Base-by-base conservation (phyloP, 2,888 invertebrate species). In the Eupithecia vulgata region DNA sequence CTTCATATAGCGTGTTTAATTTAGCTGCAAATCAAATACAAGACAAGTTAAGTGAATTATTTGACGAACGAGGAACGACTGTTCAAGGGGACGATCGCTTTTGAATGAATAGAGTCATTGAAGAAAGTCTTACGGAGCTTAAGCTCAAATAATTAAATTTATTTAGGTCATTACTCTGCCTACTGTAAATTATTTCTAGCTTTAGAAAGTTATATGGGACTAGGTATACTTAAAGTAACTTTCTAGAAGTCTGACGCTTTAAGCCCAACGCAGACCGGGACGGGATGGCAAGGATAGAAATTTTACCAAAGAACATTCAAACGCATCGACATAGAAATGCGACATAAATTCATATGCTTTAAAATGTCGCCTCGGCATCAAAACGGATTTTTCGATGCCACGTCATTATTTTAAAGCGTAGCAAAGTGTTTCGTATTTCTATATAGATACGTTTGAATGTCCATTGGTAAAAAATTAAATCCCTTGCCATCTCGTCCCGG, bases 21-120 rank as follows among this genome's bases (percentile, higher is more conserved):
- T 79, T 79, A 72, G 75, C 68, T 74, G 73, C 76, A 81, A 84
- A 85, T 82, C 81, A 82, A 82, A 81, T 79, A 81, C 76, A 78
- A 80, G 70, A 73, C 62, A 66, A 81, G 75, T 81, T 78, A 80
- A 81, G 71, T 74, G 70, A 76, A 74, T 78, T 78, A 82, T 81
- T 80, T 78, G 30, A 52, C 68, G 76, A 76, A 64, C 68, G 76
- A 76, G 68, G 10, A 52, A 12, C 52, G 77, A 74, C 73, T 76
- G 72, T 81, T 81, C 72, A 72, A 72, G 75, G 71, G 77, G 75
- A 72, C 76, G 48, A 71, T 76, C 57, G 67, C 70, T 75, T 75
- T 75, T 42, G 64, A 64, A 73, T 76, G 72, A 71, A 70, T 71
- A 45, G 65, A 71, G 21, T 68, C 70, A 21, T 21, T 52, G 48